A percentile compares a stretch with the other conserved stretches of the same genome.
phyloP scores from a whole-genome alignment of 2,113 vertebrate species.

The Syngnathus scovelli region DNA sequence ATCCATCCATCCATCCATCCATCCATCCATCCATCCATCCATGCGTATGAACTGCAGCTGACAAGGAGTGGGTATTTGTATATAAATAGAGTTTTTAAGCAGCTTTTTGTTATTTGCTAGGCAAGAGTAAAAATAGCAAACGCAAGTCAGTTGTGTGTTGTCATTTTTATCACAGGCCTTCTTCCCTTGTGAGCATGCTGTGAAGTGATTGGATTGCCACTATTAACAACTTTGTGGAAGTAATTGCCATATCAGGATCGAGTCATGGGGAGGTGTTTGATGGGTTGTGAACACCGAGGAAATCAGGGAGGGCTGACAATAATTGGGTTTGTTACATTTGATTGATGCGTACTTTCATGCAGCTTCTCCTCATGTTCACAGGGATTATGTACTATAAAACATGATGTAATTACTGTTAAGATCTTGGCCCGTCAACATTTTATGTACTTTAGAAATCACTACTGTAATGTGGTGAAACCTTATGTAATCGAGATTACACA shows the following conservation, averaged over 20 bases:
- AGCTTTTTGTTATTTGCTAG: constrained; percentile 29
- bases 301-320: constrained; percentile 51
- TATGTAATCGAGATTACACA: constrained; percentile 40
- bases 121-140: constrained; percentile 49
- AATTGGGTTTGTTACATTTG: constrained; percentile 65
- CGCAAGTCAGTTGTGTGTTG: constrained; percentile 56
- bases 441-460: constrained; percentile 53
- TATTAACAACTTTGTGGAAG: constrained; percentile 59
- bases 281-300: constrained; percentile 39
- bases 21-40: too few species aligned
- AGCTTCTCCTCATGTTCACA: constrained; percentile 56
- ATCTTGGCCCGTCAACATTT: constrained; percentile 58
- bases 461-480: constrained; percentile 39
- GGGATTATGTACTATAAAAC: constrained; percentile 64
- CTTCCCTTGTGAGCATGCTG: constrained; percentile 43
- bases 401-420: constrained; percentile 64
- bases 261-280: constrained; percentile 57
- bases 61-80: background rate
- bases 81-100: background rate
- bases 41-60: background rate
- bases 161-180: constrained; percentile 42
- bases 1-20: too few species aligned
- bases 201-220: constrained; percentile 62
- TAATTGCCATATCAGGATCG: constrained; percentile 63
- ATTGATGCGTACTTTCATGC: constrained; percentile 62